Evolutionary conservation across 2,113 vertebrate species (phyloP).

Genomic region (Globicephala melas): DNA sequence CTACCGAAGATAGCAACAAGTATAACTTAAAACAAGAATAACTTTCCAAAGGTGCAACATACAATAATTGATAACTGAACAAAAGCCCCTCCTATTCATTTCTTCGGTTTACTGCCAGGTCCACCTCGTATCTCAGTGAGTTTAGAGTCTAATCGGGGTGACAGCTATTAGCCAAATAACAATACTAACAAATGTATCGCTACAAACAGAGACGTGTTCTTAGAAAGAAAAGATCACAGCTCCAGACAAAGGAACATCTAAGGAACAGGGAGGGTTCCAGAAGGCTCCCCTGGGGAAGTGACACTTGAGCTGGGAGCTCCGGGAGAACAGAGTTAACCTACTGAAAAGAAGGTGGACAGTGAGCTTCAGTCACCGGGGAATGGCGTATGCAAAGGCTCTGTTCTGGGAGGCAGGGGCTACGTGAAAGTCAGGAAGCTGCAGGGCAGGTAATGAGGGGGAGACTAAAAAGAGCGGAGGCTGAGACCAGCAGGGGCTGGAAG

Average conservation of each 20-base stretch:
- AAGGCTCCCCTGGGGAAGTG: neutral
- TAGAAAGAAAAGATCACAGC: neutral
- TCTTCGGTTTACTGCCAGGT: neutral
- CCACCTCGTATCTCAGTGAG: neutral
- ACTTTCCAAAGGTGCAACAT: neutral
- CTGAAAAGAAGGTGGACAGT: neutral
- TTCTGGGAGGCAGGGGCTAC: neutral
- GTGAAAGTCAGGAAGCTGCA: neutral
- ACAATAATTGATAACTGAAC: neutral
- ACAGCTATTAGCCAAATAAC: neutral
- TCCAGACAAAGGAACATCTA: neutral
- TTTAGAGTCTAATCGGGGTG: neutral
- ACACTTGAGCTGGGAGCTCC: neutral
- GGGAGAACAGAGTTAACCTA: neutral
- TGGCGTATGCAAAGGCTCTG: neutral
- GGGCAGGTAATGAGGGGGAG: neutral
- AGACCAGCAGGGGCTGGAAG: neutral
- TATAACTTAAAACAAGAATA: neutral
- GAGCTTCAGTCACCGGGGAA: neutral
- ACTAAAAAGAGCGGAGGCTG: neutral
- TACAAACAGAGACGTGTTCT: neutral
- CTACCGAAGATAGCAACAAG: neutral
- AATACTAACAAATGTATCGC: neutral
- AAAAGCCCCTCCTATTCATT: neutral
- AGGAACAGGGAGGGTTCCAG: neutral